Evolutionary conservation across 2,888 invertebrate genomes (phyloP), one percentile per base, ranked within the genome.

Genomic region (Drosophila borborema): DNA sequence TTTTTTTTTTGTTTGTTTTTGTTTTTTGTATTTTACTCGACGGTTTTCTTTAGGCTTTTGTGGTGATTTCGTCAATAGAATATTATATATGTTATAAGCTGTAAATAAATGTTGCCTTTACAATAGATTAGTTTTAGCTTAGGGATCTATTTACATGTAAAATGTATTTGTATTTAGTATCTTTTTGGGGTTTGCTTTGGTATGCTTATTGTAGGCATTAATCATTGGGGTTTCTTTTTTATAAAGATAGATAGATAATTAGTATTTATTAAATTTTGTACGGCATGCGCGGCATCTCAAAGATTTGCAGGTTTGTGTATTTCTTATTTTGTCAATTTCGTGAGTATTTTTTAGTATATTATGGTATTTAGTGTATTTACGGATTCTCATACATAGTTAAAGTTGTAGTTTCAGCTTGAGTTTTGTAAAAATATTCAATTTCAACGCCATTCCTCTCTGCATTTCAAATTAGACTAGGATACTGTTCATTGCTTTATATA

Each of bases 401-500:
- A 75, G 76, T 80, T 74, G 54, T 61, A 64, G 68, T 61, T 77
- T 61, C 72, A 43, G 51, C 59, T 70, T 53, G 34, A 60, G 67
- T 69, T 72, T 71, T 77, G 81, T 81, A 80, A 85, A 87, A 87
- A 89, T 90, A 90, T 79, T 76, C 79, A 80, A 86, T 77, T 80
- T 86, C 83, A 72, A 79, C 65, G 65, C 62, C 63, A 36, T 45
- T 68, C 72, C 53, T 67, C 75, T 70, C 75, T 70, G 74, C 75
- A 68, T 58, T 64, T 72, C 81, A 66, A 76, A 75, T 80, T 86
- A 90, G 86, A 88, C 89, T 92, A 91, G 90, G 89, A 89, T 91
- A 91, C 86, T 91, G 91, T 91, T 92, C 91, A 91, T 91, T 91
- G 92, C 91, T 92, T 91, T 87, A 81, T 80, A 89, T 91, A 89